Evolutionary conservation across 2,888 invertebrate genomes (phyloP).

Genomic region (Pinctada fucata): DNA sequence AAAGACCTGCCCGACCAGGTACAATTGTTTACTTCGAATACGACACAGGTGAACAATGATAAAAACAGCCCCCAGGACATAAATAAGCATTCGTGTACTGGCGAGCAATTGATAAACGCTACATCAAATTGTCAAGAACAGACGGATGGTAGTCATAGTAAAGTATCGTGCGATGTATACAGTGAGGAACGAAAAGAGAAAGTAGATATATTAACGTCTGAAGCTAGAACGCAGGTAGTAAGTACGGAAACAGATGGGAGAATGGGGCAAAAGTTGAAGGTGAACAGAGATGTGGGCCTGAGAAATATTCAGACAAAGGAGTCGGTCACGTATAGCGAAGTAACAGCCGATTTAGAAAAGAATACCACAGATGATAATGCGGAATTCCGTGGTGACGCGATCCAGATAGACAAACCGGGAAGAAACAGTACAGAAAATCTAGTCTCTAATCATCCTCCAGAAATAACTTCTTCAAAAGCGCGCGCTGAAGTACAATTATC

Average conservation of each 20-base stretch:
- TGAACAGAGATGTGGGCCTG: neutral
- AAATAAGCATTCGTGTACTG: neutral
- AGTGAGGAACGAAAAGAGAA: neutral
- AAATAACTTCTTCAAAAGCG: neutral
- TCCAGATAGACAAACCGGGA: no score
- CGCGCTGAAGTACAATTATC: neutral
- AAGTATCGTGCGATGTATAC: neutral
- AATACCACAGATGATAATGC: no score
- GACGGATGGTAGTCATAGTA: neutral
- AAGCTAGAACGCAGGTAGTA: neutral
- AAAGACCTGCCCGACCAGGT: constrained; percentile 12
- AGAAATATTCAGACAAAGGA: neutral
- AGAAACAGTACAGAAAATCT: neutral
- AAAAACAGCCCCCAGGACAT: neutral
- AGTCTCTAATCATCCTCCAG: neutral
- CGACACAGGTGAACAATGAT: constrained; percentile 1
- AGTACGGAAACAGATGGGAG: neutral
- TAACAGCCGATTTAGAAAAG: no score
- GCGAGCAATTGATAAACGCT: constrained; percentile 1
- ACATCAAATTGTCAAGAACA: constrained; percentile 11
- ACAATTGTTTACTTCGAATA: constrained; percentile 4
- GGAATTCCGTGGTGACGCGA: no score
- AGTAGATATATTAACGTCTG: neutral
- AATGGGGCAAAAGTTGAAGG: neutral
- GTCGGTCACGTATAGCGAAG: neutral